Evolutionary conservation across 2,797 vertebrate species (phyloP), one percentile per base, ranked within the genome.

Genomic region (Microctenopoma lineatum): DNA sequence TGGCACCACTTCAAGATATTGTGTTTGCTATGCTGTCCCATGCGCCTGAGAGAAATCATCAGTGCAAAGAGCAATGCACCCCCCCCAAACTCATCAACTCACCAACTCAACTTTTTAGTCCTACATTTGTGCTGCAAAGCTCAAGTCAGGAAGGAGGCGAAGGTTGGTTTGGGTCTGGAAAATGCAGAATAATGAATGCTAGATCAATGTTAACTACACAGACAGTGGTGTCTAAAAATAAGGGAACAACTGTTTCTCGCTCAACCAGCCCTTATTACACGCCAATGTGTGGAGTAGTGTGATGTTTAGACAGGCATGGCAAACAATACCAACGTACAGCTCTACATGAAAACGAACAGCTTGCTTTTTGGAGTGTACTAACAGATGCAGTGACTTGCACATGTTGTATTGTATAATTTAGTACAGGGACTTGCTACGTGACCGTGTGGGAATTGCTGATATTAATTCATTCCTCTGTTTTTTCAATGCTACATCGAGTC

Each of bases 1-100:
- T 83, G 88, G 88, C 83, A 70, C n/a, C 12, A 9, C 65, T 84
- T 88, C 85, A 89, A 64, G 76, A 81, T 76, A 74, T 75, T 70
- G 75, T 83, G 81, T 87, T 88, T 83, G 81, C 80, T 73, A 71
- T 80, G 66, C 86, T 72, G 64, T 77, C 82, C 78, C 77, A 70
- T 44, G 63, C 10, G 39, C 61, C 65, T 15, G 29, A 56, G 53
- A 76, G 66, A 79, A 67, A 63, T 73, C 70, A 75, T 66, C 14
- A 26, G 61, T 45, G 51, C 42, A 72, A 78, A 76, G 73, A 83
- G 61, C 67, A 75, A 59, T 25, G 52, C 18, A 12, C 38, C 57
- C 58, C 69, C 66, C 61, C 47, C 25, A 50, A 60, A 46, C 52
- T 57, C 59, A 50, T 73, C n/a, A n/a, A n/a, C n/a, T n/a, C n/a